Conservation (phyloP, 2,797 vertebrate genomes). For the Sebastes melanostomus region DNA sequence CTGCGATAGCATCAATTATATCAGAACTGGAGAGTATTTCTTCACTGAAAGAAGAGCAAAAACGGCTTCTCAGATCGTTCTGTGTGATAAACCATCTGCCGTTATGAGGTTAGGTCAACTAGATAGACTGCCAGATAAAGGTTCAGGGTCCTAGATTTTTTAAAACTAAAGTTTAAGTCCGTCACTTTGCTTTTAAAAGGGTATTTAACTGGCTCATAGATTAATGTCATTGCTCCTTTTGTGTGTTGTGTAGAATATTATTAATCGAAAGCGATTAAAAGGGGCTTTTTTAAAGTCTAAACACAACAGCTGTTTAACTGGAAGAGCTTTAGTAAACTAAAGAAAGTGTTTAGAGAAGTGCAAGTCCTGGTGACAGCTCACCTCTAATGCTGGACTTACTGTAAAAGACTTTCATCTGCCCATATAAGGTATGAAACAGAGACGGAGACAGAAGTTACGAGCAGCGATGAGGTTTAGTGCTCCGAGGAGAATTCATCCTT, state of each 20-base stretch:
- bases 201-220: background rate
- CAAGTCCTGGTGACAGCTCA: background rate
- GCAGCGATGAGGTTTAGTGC: conserved; percentile 46
- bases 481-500: conserved; percentile 57
- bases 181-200: background rate
- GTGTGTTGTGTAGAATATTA: background rate
- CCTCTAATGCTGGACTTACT: background rate
- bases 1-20: too few species aligned
- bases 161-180: background rate
- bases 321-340: background rate
- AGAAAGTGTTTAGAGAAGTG: conserved; percentile 19
- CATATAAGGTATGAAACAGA: conserved; percentile 46
- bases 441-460: conserved; percentile 12
- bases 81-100: too few species aligned
- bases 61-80: too few species aligned
- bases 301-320: background rate
- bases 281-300: background rate
- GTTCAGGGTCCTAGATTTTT: background rate
- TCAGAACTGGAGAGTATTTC: too few species aligned
- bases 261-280: background rate
- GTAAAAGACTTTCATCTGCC: conserved; percentile 2
- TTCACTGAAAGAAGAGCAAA: too few species aligned
- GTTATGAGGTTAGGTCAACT: too few species aligned
- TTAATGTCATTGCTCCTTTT: background rate
- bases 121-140: background rate